Percentiles rank a stretch among this genome's conserved stretches.
Conservation (phyloP, 2,113 vertebrate species). For the Terrapene triunguis region DNA sequence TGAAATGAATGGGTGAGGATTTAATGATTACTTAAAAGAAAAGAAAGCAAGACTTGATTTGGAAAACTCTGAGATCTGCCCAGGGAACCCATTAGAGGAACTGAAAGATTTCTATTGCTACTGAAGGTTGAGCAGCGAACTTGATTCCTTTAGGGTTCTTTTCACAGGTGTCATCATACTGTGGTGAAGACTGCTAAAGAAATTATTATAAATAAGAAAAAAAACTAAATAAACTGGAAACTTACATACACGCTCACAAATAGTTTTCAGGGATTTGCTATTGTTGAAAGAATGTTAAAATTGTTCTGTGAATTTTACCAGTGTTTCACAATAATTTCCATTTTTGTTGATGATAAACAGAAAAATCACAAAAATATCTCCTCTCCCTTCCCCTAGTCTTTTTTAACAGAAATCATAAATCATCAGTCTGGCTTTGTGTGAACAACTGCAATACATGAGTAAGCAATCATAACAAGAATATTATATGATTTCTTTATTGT, state of each 20-base stretch:
- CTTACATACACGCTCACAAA: not conserved
- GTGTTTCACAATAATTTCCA: not conserved
- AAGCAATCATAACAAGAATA: not conserved
- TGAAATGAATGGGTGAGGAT: not conserved
- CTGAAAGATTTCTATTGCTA: not conserved
- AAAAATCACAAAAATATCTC: not conserved
- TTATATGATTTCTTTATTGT: fast-evolving
- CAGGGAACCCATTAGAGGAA: not conserved
- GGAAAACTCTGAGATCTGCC: not conserved
- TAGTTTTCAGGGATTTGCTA: not conserved
- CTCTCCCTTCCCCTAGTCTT: not conserved
- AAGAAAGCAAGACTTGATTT: not conserved
- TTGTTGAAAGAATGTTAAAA: not conserved
- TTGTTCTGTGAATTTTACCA: not conserved
- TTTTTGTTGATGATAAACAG: not conserved
- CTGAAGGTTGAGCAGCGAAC: not conserved
- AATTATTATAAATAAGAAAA: not conserved
- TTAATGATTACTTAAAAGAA: not conserved
- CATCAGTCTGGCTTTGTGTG: not conserved
- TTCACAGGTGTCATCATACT: not conserved
- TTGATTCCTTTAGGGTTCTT: not conserved
- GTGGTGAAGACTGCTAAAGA: not conserved
- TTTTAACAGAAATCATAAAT: not conserved
- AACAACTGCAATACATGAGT: not conserved
- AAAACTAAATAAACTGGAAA: not conserved